phyloP scores from a whole-genome alignment of 2,797 vertebrate species.

The Enteromius paludinosus region DNA sequence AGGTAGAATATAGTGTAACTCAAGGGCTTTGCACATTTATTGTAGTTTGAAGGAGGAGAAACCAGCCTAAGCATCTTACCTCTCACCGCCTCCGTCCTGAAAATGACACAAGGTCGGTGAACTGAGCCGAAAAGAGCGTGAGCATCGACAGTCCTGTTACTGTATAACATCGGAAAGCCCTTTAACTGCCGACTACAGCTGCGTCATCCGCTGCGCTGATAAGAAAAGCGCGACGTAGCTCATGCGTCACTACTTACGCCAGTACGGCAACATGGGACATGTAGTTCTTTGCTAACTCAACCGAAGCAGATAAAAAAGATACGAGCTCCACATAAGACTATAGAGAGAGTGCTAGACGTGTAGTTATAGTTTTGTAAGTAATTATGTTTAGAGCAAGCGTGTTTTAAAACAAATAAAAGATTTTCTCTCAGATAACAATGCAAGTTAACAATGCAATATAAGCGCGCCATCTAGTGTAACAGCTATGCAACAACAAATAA shows the following conservation, averaged over 20 bases:
- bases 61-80: constrained; percentile 37
- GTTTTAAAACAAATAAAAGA: background rate
- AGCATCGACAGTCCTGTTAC: constrained; percentile 44
- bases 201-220: constrained; percentile 8
- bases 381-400: background rate
- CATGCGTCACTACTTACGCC: background rate
- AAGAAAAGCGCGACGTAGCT: background rate
- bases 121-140: background rate
- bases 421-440: background rate
- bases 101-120: constrained; percentile 18
- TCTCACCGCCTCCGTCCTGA: constrained; percentile 17
- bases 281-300: background rate
- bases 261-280: background rate
- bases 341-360: background rate
- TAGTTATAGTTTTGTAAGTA: background rate
- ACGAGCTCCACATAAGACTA: background rate
- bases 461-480: constrained; percentile 18
- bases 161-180: constrained; percentile 38
- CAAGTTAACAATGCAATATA: background rate
- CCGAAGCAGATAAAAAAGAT: background rate
- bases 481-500: background rate
- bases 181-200: constrained; percentile 10
- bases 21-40: background rate
- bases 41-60: background rate
- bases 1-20: background rate